phyloP scores from a whole-genome alignment of 2,888 invertebrate genomes.

The Diarsia rubi region DNA sequence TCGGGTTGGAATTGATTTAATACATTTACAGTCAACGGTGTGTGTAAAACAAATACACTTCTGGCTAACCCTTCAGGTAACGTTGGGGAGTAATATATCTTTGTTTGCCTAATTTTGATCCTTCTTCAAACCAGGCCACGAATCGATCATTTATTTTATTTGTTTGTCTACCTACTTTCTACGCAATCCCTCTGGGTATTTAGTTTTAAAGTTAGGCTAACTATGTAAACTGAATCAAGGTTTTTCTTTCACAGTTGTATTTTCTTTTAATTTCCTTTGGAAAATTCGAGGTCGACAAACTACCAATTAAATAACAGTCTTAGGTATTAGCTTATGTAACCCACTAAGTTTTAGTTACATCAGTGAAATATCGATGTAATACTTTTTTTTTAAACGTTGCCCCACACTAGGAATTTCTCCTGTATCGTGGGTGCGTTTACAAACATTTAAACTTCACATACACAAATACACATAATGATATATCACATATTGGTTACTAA shows the following conservation, averaged over 20 bases:
- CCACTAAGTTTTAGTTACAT: neutral
- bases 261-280: neutral
- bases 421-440: no score
- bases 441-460: no score
- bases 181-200: neutral
- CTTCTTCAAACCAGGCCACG: neutral
- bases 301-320: neutral
- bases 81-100: slow-evolving; percentile 30
- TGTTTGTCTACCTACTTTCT: neutral
- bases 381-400: no score
- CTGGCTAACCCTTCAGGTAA: slow-evolving; percentile 31
- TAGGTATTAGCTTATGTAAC: neutral
- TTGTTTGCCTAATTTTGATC: slow-evolving; percentile 35
- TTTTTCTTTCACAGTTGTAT: neutral
- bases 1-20: slow-evolving; percentile 10
- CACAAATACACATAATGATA: no score
- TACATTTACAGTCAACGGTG: slow-evolving; percentile 2
- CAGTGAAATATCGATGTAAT: neutral
- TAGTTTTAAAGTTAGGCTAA: neutral
- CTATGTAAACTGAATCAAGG: neutral
- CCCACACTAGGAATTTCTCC: no score
- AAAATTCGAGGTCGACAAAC: neutral
- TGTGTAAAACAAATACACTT: slow-evolving; percentile 17
- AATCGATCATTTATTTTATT: slow-evolving; percentile 41
- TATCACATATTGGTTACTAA: no score